phyloP scores from a whole-genome alignment of 2,888 invertebrate species.

The Operophtera brumata region DNA sequence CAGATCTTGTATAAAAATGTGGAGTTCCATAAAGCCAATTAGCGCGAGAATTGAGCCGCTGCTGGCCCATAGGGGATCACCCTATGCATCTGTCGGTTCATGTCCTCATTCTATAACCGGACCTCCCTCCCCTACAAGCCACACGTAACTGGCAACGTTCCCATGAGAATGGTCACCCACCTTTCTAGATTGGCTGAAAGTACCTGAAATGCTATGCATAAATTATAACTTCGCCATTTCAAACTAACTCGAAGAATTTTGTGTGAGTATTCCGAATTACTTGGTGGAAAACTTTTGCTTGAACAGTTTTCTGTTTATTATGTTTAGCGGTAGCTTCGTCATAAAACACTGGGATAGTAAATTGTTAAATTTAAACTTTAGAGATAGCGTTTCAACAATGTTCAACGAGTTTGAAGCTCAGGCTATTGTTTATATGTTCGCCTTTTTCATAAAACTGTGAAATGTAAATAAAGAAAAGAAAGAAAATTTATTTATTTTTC shows the following conservation, averaged over 20 bases:
- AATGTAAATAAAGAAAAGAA: too few relatives aligned
- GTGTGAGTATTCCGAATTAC: background rate
- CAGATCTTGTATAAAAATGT: too few relatives aligned
- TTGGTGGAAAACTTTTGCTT: background rate
- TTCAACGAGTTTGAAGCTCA: background rate
- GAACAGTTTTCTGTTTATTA: conserved; percentile 6
- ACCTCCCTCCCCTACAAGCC: background rate
- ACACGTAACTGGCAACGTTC: background rate
- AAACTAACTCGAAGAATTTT: conserved; percentile 2
- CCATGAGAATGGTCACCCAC: background rate
- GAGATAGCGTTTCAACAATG: conserved; percentile 6
- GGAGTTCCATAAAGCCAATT: too few relatives aligned
- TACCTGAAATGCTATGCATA: background rate
- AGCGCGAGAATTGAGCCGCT: too few relatives aligned
- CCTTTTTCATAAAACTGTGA: too few relatives aligned
- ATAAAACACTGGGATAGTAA: conserved; percentile 12
- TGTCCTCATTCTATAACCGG: conserved; percentile 1
- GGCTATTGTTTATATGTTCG: background rate
- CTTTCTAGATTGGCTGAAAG: background rate
- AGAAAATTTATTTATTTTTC: too few relatives aligned
- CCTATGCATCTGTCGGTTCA: background rate
- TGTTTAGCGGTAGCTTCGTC: background rate
- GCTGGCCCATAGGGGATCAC: conserved; percentile 1
- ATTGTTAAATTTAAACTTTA: conserved; percentile 5
- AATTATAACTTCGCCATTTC: conserved; percentile 2